Evolutionary conservation across 2,797 vertebrate genomes (phyloP), one percentile per base, ranked within the genome.

Genomic region (Emys orbicularis): DNA sequence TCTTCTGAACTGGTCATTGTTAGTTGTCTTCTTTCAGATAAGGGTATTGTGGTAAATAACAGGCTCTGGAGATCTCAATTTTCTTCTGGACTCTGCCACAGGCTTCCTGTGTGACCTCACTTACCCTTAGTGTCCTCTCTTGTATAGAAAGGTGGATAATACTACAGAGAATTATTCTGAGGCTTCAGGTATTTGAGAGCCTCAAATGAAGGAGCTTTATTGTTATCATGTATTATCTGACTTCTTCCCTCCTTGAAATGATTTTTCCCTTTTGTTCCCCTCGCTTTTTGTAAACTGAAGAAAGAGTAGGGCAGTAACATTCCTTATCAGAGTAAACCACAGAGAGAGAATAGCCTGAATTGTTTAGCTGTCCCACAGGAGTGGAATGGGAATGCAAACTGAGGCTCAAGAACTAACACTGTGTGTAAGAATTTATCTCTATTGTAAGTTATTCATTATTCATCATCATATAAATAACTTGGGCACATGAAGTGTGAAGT

Each of bases 41-140:
- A 41, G 37, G 12, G n/a, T 41, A 23, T 47, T 74, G 54, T 77
- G 19, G 41, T 79, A 80, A 93, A 57, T 91, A 18, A 84, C 6
- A 15, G 21, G 18, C 87, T 29, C 88, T 25, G 18, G 52, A 21
- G 47, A 81, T 49, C 92, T 11, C 57, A 15, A 6, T 56, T 56
- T 79, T 6, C 25, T 81, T 44, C 37, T 5, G 49, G n/a, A 13
- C 29, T 89, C 94, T 11, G 5, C 29, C 79, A 0, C 57, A 25
- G 79, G 27, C 19, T 15, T 2, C 74, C 0, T 0, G 23, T 0
- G 0, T 85, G 81, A 89, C 81, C 4, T 80, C 44, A 7, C 15
- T 16, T 53, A 84, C 80, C 65, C 1, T 92, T 34, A 29, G 0
- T 2, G 68, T 90, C 81, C 34, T 83, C 53, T 83, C 21, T 8